Evolutionary conservation across 1,140 invertebrate genomes (phyloP).

Genomic region (Chelonus insularis): DNA sequence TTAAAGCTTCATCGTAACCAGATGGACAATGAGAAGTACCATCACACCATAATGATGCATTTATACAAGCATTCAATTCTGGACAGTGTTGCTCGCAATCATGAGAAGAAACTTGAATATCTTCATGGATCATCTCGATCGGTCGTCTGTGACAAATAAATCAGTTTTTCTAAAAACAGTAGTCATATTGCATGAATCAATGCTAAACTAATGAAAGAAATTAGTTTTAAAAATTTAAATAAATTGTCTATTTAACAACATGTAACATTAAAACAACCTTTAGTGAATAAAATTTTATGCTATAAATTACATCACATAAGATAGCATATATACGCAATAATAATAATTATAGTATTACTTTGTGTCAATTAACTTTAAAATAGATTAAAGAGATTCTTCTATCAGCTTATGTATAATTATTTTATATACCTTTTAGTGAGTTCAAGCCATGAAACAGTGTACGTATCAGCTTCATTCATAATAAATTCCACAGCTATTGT

Average conservation of each 20-base stretch:
- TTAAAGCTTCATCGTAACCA: constrained; percentile 81
- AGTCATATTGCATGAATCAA: no score
- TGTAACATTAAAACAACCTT: no score
- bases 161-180: constrained; percentile 22
- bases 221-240: no score
- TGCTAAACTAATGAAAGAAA: no score
- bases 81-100: constrained; percentile 81
- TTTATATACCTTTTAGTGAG: constrained; percentile 67
- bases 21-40: constrained; percentile 83
- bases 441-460: constrained; percentile 82
- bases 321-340: not conserved
- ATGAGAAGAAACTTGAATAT: constrained; percentile 63
- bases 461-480: constrained; percentile 71
- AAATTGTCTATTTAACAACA: no score
- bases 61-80: constrained; percentile 86
- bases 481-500: constrained; percentile 78
- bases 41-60: constrained; percentile 86
- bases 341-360: no score
- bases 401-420: no score
- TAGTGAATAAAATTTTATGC: no score
- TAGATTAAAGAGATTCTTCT: no score
- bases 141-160: constrained; percentile 43
- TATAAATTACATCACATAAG: no score
- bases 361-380: no score
- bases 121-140: constrained; percentile 54